Conservation (phyloP, 2,113 vertebrate species). For the Neotragus moschatus region DNA sequence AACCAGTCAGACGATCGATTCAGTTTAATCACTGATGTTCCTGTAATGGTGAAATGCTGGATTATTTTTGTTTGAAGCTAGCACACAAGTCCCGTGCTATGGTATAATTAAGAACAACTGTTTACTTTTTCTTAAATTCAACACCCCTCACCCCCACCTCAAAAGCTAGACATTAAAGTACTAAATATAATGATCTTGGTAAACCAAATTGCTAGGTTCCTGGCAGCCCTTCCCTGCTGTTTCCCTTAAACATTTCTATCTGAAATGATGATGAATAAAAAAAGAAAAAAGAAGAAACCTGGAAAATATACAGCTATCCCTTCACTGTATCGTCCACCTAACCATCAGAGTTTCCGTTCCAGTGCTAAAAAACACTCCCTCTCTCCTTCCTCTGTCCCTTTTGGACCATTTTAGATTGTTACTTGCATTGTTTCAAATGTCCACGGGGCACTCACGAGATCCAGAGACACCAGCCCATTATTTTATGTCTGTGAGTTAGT, state of each 20-base stretch:
- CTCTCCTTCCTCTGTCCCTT: not conserved
- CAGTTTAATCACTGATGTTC: conserved; percentile 52
- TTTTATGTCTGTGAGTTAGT: not conserved
- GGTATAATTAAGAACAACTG: conserved; percentile 68
- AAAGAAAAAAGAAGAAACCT: conserved; percentile 35
- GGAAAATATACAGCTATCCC: conserved; percentile 42
- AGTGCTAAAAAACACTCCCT: conserved; percentile 12
- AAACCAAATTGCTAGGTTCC: conserved; percentile 79
- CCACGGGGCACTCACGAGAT: not conserved
- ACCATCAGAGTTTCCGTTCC: not conserved
- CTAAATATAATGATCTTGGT: conserved; percentile 80
- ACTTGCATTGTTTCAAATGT: not conserved
- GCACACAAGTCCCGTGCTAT: conserved; percentile 44
- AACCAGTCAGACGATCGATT: conserved; percentile 45
- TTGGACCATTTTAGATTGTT: conserved; percentile 3
- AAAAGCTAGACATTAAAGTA: conserved; percentile 75
- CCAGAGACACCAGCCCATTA: not conserved
- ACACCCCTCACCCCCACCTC: conserved; percentile 66
- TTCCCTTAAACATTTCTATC: conserved; percentile 75
- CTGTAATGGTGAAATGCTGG: conserved; percentile 42
- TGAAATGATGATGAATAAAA: conserved; percentile 58
- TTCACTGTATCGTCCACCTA: conserved; percentile 38
- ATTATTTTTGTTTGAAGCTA: conserved; percentile 62
- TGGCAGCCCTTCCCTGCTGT: conserved; percentile 70
- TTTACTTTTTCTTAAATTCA: conserved; percentile 78